phyloP scores from a whole-genome alignment of 2,113 vertebrate species.

The Hypanus sabinus region DNA sequence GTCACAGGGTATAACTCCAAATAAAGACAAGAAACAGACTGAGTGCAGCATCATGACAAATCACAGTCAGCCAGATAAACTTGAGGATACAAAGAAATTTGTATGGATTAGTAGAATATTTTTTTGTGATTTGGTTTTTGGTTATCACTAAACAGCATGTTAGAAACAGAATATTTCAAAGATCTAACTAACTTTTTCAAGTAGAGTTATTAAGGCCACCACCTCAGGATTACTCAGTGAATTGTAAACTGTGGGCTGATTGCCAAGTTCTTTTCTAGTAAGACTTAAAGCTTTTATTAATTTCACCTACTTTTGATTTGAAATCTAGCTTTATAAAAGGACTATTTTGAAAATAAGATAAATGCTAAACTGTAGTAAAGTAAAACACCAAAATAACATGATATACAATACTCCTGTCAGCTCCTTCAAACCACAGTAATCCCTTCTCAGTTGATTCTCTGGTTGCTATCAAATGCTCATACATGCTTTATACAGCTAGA shows the following conservation, averaged over 20 bases:
- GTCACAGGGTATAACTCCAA: not conserved
- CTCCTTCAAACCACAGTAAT: not conserved
- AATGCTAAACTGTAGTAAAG: not conserved
- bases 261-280: not conserved
- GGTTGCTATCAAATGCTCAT: constrained; percentile 43
- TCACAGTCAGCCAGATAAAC: not conserved
- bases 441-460: constrained; percentile 44
- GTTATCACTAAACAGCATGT: not conserved
- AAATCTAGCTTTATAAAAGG: not conserved
- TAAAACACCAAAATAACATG: not conserved
- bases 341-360: not conserved
- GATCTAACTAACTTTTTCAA: not conserved
- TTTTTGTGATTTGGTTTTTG: not conserved
- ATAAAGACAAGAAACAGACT: constrained; percentile 23
- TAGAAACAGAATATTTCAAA: not conserved
- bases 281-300: not conserved
- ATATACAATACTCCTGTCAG: no score
- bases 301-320: not conserved
- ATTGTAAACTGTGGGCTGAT: not conserved
- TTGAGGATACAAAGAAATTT: constrained; percentile 2
- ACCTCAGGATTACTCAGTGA: not conserved
- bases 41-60: constrained; percentile 17
- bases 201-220: not conserved
- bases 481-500: constrained; percentile 44
- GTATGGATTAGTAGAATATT: not conserved